Evolutionary conservation across 2,113 vertebrate species (phyloP).

Genomic region (Scatophagus argus): DNA sequence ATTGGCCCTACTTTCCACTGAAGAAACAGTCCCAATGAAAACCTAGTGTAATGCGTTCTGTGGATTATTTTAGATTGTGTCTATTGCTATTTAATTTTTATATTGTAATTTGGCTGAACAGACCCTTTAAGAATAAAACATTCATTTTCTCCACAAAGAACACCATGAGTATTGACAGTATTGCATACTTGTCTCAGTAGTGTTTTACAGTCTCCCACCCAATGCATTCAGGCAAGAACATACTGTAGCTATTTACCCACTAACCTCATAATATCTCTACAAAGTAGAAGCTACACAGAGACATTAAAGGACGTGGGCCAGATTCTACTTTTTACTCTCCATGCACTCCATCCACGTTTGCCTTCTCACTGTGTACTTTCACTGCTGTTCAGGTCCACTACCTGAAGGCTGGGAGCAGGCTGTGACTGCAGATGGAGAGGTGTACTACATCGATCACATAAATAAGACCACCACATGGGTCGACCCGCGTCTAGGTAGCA

Average conservation of each 20-base stretch:
- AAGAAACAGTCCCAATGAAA: neutral
- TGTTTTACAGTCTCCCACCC: neutral
- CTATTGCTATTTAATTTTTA: slow-evolving; percentile 1
- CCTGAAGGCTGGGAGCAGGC: slow-evolving; percentile 98
- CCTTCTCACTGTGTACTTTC: slow-evolving; percentile 81
- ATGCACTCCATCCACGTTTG: slow-evolving; percentile 71
- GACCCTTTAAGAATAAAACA: slow-evolving; percentile 25
- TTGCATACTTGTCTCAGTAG: neutral
- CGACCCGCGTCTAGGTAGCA: slow-evolving; percentile 90
- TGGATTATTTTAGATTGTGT: no score
- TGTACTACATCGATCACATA: slow-evolving; percentile 99
- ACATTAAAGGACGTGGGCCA: slow-evolving; percentile 50
- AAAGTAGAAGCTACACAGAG: slow-evolving; percentile 39
- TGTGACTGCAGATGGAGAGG: slow-evolving; percentile 96
- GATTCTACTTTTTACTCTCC: slow-evolving; percentile 57
- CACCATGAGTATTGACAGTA: neutral
- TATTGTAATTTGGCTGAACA: slow-evolving; percentile 32
- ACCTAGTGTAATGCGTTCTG: neutral
- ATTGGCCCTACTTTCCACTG: neutral
- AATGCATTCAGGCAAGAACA: slow-evolving; percentile 24
- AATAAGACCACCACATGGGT: slow-evolving; percentile 97
- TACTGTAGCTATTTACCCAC: slow-evolving; percentile 23
- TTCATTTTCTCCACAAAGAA: neutral
- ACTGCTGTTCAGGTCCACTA: slow-evolving; percentile 90
- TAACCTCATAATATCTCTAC: slow-evolving; percentile 36